Percentiles rank a stretch among this genome's conserved stretches.
These are phyloP conservation scores for Hypanus sabinus DNA, from an alignment of 2,113 vertebrate genomes.

Conservation along the genomic window DNA sequence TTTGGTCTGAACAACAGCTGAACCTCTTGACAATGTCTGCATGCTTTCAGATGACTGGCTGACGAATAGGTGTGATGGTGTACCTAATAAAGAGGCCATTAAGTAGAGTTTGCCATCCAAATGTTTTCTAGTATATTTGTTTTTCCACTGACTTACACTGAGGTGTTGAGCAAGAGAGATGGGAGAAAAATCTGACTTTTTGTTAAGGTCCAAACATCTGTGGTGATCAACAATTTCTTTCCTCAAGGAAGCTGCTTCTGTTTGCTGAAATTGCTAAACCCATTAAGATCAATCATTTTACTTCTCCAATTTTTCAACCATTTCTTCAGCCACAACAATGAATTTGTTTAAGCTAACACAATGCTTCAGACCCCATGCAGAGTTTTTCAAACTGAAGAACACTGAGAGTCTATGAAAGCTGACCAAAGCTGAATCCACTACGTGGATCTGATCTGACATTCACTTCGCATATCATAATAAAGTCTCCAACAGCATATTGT, in stretches of 20 bases:
- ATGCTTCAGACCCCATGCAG: neutral
- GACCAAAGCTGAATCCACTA: neutral
- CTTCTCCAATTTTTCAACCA: neutral
- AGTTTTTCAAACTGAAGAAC: neutral
- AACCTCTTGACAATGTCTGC: too few species aligned
- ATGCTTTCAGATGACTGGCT: too few species aligned
- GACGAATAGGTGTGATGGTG: too few species aligned
- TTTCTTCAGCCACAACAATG: neutral
- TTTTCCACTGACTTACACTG: neutral
- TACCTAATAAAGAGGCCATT: too few species aligned
- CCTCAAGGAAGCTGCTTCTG: neutral
- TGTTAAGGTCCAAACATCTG: neutral
- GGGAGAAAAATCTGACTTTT: neutral
- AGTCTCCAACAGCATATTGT: neutral
- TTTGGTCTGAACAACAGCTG: too few species aligned
- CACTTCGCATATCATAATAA: neutral
- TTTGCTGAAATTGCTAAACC: neutral
- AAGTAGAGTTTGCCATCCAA: neutral
- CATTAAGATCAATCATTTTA: neutral
- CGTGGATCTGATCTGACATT: neutral
- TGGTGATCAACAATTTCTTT: neutral
- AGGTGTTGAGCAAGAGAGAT: neutral
- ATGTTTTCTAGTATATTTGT: neutral
- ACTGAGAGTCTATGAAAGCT: neutral
- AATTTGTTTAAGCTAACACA: neutral